Conservation (phyloP, 2,113 vertebrate species). For the Sylvietta virens region DNA sequence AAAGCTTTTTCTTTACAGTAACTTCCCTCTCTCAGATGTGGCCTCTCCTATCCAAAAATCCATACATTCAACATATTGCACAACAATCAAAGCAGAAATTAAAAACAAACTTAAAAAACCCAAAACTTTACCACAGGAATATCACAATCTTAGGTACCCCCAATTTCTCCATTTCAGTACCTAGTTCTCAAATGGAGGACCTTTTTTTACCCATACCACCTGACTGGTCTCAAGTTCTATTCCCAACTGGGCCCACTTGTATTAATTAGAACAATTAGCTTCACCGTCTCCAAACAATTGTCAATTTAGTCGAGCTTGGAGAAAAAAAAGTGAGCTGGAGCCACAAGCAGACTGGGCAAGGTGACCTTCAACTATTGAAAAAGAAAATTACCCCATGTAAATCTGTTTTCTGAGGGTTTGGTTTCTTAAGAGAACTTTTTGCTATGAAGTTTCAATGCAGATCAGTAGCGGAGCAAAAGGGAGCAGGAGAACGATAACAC, state of each 20-base stretch:
- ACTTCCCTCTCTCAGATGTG: background rate
- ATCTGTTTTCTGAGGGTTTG: background rate
- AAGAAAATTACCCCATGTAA: background rate
- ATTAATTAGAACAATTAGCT: background rate
- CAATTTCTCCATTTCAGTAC: background rate
- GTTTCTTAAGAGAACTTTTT: background rate
- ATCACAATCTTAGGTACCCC: rapidly evolving
- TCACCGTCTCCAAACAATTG: background rate
- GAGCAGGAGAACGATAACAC: background rate
- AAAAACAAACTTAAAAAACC: background rate
- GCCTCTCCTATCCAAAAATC: background rate
- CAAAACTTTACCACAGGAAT: background rate
- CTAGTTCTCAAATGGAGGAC: background rate
- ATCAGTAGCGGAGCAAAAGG: background rate
- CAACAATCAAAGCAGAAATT: background rate
- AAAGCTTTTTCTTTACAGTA: background rate
- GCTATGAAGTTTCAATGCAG: background rate
- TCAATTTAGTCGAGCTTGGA: background rate
- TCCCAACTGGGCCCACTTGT: background rate
- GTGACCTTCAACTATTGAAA: background rate
- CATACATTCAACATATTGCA: background rate
- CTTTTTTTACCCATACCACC: background rate
- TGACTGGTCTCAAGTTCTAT: background rate
- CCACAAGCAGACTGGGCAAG: background rate
- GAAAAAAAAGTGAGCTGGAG: background rate